Evolutionary conservation across 2,888 invertebrate species (phyloP).

Genomic region (Sussaba pulchella): DNA sequence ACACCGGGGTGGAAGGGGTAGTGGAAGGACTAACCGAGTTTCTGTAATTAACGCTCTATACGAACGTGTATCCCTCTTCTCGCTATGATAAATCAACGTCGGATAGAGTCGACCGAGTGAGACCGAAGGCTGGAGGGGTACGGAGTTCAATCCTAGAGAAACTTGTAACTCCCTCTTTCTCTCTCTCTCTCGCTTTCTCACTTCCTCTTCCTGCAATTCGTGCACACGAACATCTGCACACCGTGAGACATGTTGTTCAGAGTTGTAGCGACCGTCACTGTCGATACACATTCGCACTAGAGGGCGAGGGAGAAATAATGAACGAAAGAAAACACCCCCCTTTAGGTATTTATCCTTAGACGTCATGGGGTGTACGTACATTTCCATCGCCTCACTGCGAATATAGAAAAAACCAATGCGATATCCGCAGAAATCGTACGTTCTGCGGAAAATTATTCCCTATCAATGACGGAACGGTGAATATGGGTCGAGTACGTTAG

Average conservation of each 20-base stretch:
- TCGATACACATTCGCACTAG: constrained; percentile 52
- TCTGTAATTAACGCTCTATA: constrained; percentile 68
- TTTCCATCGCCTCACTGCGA: neutral
- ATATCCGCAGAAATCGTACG: neutral
- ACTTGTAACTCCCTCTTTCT: constrained; percentile 57
- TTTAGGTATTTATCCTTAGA: neutral
- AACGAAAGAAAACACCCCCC: neutral
- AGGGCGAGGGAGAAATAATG: neutral
- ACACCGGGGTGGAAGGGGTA: constrained; percentile 50
- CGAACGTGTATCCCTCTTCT: constrained; percentile 65
- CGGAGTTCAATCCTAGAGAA: constrained; percentile 59
- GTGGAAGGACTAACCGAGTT: constrained; percentile 64
- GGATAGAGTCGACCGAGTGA: constrained; percentile 27
- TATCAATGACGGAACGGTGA: constrained; percentile 7
- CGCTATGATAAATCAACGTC: constrained; percentile 67
- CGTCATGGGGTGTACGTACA: neutral
- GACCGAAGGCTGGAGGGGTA: constrained; percentile 29
- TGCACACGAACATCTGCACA: neutral
- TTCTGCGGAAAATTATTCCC: neutral
- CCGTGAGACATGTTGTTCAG: constrained; percentile 23
- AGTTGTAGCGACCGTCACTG: constrained; percentile 30
- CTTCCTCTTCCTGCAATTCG: constrained; percentile 6
- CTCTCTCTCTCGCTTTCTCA: constrained; percentile 3
- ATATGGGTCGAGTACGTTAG: constrained; percentile 7
- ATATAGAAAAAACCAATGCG: neutral